Evolutionary conservation across 2,888 invertebrate species (phyloP).

Genomic region (Campoletis raptor): DNA sequence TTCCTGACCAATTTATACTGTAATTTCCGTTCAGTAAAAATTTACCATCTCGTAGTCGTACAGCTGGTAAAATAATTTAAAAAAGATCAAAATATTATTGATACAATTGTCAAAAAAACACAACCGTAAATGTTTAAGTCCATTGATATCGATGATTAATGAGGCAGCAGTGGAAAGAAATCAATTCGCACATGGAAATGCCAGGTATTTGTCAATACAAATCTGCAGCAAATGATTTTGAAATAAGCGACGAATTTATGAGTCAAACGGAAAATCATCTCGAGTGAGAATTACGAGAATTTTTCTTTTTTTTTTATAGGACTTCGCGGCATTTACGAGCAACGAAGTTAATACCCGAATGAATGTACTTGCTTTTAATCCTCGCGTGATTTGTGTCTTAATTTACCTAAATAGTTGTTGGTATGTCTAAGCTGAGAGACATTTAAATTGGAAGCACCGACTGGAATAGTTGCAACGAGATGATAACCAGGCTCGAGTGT

Average conservation of each 20-base stretch:
- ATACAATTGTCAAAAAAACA: background rate
- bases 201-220: background rate
- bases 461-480: constrained; percentile 92
- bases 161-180: background rate
- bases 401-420: constrained; percentile 93
- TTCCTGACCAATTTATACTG: constrained; percentile 89
- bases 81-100: constrained; percentile 70
- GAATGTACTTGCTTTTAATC: constrained; percentile 35
- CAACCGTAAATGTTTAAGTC: too few species aligned
- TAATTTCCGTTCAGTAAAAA: constrained; percentile 95
- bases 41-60: constrained; percentile 90
- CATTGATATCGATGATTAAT: constrained; percentile 3
- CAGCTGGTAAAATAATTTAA: constrained; percentile 88
- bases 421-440: constrained; percentile 93
- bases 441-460: constrained; percentile 94
- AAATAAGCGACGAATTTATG: background rate
- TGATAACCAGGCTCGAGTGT: constrained; percentile 94
- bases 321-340: background rate
- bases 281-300: background rate
- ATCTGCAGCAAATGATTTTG: background rate
- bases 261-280: background rate
- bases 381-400: constrained; percentile 36
- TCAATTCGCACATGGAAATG: background rate
- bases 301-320: constrained; percentile 8
- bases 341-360: constrained; percentile 20